Evolutionary conservation across 2,797 vertebrate genomes (phyloP).

Genomic region (Notolabrus celidotus): DNA sequence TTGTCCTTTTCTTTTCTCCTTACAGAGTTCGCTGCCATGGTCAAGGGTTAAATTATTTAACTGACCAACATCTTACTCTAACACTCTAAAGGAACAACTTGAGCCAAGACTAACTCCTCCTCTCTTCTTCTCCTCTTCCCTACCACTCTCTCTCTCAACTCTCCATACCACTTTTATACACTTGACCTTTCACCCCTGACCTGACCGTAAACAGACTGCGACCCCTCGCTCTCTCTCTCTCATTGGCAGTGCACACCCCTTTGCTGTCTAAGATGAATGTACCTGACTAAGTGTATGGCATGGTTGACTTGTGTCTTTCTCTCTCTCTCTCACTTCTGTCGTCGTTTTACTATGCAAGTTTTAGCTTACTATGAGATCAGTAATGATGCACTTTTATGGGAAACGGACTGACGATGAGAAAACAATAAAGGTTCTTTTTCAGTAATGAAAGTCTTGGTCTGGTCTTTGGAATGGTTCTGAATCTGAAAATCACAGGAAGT

Average conservation of each 20-base stretch:
- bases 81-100: conserved; percentile 83
- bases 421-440: conserved; percentile 88
- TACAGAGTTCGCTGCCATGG: conserved; percentile 82
- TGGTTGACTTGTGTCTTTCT: conserved; percentile 76
- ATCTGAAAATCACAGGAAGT: neutral
- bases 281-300: conserved; percentile 76
- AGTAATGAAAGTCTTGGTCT: conserved; percentile 69
- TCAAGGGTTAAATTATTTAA: conserved; percentile 80
- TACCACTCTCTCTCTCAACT: conserved; percentile 59
- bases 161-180: conserved; percentile 84
- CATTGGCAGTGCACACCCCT: conserved; percentile 71
- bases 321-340: conserved; percentile 77
- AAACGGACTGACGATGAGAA: conserved; percentile 81
- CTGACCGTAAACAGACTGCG: conserved; percentile 49
- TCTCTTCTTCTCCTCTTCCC: conserved; percentile 59
- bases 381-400: conserved; percentile 84
- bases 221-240: conserved; percentile 32
- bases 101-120: conserved; percentile 76
- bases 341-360: conserved; percentile 79
- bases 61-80: conserved; percentile 78
- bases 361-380: conserved; percentile 82
- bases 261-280: conserved; percentile 81
- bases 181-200: conserved; percentile 63
- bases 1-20: conserved; percentile 7
- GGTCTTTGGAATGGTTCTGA: conserved; percentile 25